Percentiles rank a stretch among this genome's conserved stretches.
Evolutionary conservation across 2,888 invertebrate genomes (phyloP).

Genomic region (Enoplolaimus lenunculus): DNA sequence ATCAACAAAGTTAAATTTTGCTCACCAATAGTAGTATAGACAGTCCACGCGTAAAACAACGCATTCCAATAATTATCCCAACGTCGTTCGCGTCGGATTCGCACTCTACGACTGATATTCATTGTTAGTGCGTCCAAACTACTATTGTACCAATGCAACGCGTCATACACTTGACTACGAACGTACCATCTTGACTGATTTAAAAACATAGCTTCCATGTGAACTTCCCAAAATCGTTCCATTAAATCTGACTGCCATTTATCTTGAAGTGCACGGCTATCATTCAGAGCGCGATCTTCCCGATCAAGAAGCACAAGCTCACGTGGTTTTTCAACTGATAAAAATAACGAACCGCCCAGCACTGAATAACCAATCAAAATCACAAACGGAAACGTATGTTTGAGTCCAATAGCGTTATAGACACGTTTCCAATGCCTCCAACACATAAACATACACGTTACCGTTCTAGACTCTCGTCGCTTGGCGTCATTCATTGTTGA

Average conservation of each 20-base stretch:
- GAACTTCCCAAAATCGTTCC: constrained; percentile 13
- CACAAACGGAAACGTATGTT: constrained; percentile 33
- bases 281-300: background rate
- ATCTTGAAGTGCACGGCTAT: background rate
- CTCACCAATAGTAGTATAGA: constrained; percentile 49
- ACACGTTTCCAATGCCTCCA: constrained; percentile 24
- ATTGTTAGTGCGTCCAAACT: background rate
- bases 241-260: background rate
- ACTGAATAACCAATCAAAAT: constrained; percentile 35
- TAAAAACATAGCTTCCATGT: background rate
- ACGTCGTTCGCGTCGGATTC: background rate
- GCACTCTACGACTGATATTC: background rate
- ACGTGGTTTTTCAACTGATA: constrained; percentile 32
- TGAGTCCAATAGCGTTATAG: constrained; percentile 32
- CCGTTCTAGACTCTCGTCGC: too few species aligned
- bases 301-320: constrained; percentile 3
- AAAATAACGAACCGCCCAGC: constrained; percentile 35
- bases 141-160: constrained; percentile 6
- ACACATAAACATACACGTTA: too few species aligned
- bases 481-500: too few species aligned
- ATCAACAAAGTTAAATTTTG: background rate
- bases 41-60: constrained; percentile 44
- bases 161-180: background rate
- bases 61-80: constrained; percentile 38
- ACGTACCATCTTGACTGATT: background rate